Evolutionary conservation across 1,140 invertebrate species (phyloP), one percentile per base, ranked within the genome.

Genomic region (Tetramorium simillimum): DNA sequence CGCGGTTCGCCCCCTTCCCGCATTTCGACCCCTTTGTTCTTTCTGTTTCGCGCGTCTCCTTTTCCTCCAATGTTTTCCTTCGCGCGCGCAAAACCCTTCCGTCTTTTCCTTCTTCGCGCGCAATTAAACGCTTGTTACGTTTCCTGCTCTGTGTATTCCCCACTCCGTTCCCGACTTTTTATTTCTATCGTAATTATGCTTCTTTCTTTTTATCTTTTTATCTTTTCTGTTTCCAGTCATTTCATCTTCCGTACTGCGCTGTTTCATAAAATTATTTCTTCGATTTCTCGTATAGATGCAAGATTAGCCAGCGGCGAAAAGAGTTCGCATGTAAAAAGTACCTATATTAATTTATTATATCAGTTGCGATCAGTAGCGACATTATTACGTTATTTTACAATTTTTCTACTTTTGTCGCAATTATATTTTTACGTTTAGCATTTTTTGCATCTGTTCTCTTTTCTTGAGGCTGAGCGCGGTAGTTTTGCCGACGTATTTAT

Each of bases 21-120:
- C 43, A 49, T 87, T 40, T 84, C 63, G 58, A 69, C 65, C 49
- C 46, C 49, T 67, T 65, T 85, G 24, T 77, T 72, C 65, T 78
- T 62, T 81, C 21, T 21, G 73, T 49, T 78, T 65, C 56, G 49
- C 56, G 49, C 58, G 40, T 76, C 58, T 63, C 16, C 37, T 58
- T 51, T 46, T 62, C 84, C 60, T 49, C 37, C 63, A 78, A 75
- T 84, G 69, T 84, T 84, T 84, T 85, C 75, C 75, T 78, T 81
- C 75, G 60, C 75, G 58, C 73, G 58, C 60, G 43, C 21, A 69
- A 33, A 33, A 58, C 58, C 73, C 43, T 65, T 53, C 75, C 21
- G 58, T 65, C 72, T 75, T 62, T 80, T 49, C 58, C 49, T 43
- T 78, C 72, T 37, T 84, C 33, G 60, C 14, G 60, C 14, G 67